phyloP scores from a whole-genome alignment of 2,113 vertebrate genomes.

The Suncus etruscus region DNA sequence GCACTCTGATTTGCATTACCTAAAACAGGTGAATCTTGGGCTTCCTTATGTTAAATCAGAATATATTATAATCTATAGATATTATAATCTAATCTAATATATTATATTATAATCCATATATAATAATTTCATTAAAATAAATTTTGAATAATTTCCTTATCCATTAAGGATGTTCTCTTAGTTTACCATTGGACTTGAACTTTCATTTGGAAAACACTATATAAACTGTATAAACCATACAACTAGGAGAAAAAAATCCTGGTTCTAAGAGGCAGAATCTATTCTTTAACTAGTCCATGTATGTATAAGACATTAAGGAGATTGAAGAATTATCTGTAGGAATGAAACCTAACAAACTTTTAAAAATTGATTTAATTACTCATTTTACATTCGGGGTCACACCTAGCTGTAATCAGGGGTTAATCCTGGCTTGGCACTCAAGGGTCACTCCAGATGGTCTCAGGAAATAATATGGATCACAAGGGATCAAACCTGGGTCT shows the following conservation, averaged over 20 bases:
- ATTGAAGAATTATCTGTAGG: background rate
- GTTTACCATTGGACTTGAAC: background rate
- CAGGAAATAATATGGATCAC: too few species aligned
- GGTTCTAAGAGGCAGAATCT: background rate
- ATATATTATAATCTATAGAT: background rate
- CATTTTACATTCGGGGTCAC: too few species aligned
- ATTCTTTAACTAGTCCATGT: background rate
- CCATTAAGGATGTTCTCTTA: background rate
- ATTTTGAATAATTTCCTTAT: background rate
- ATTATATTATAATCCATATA: background rate
- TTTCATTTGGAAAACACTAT: background rate
- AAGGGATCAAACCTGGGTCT: too few species aligned
- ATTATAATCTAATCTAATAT: background rate
- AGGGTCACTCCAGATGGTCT: too few species aligned
- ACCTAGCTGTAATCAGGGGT: too few species aligned
- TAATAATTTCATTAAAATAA: background rate
- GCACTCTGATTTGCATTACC: background rate
- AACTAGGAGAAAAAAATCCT: background rate
- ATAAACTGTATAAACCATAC: too few species aligned
- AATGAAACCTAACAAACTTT: slow-evolving; percentile 8
- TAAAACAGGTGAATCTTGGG: background rate
- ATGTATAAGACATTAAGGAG: too few species aligned
- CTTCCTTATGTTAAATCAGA: background rate
- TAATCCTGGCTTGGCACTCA: too few species aligned
- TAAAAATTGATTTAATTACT: too few species aligned